phyloP scores from a whole-genome alignment of 2,888 invertebrate genomes.

The Drosophila nr. fundita region DNA sequence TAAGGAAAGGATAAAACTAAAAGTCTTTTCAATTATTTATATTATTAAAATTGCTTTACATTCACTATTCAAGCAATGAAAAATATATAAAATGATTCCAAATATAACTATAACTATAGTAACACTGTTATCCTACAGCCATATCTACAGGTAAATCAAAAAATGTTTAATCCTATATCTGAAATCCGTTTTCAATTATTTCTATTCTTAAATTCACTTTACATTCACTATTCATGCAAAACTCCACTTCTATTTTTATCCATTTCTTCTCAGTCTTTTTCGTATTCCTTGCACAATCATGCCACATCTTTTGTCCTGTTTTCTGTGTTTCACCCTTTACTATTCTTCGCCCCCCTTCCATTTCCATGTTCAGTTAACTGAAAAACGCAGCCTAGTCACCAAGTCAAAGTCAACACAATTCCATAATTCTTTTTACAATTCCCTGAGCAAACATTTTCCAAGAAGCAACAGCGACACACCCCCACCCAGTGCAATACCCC shows the following conservation, averaged over 20 bases:
- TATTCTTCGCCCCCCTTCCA: neutral
- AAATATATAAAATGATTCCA: neutral
- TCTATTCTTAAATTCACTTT: neutral
- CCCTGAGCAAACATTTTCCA: constrained; percentile 70
- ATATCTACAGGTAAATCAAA: neutral
- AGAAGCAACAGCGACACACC: constrained; percentile 41
- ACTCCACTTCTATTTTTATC: neutral
- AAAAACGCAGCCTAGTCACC: constrained; percentile 10
- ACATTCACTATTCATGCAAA: neutral
- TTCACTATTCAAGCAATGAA: neutral
- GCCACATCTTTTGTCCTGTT: neutral
- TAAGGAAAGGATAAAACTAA: neutral
- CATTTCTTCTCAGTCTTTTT: neutral
- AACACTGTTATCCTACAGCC: neutral
- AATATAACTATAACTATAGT: neutral
- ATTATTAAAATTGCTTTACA: neutral
- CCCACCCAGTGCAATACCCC: neutral
- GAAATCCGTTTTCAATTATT: neutral
- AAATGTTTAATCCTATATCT: neutral
- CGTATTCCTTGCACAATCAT: constrained; percentile 14
- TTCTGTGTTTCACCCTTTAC: constrained; percentile 6
- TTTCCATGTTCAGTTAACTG: constrained; percentile 18
- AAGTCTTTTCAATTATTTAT: neutral
- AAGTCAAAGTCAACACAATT: constrained; percentile 45
- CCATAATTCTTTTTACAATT: constrained; percentile 68